phyloP scores from a whole-genome alignment of 2,797 vertebrate genomes.

The Aeoliscus strigatus region DNA sequence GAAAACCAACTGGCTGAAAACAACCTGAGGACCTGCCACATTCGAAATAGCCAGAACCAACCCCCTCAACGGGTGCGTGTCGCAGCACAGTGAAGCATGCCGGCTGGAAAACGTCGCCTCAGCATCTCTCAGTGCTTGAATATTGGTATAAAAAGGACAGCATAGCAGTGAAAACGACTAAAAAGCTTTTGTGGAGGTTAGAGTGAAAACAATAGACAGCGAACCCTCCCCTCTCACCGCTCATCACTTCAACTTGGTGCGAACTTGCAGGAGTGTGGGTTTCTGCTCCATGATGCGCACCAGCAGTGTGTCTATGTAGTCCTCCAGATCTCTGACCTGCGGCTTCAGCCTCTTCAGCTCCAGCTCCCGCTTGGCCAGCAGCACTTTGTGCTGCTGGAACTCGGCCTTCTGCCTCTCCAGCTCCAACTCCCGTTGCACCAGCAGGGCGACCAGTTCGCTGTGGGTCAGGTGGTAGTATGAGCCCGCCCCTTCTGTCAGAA shows the following conservation, averaged over 20 bases:
- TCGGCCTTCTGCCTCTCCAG: slow-evolving; percentile 80
- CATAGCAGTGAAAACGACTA: slow-evolving; percentile 74
- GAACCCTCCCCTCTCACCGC: slow-evolving; percentile 17
- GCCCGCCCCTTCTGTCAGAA: slow-evolving; percentile 78
- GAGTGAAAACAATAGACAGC: slow-evolving; percentile 34
- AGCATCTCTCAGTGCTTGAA: slow-evolving; percentile 50
- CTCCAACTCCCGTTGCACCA: slow-evolving; percentile 85
- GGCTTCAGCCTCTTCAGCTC: slow-evolving; percentile 86
- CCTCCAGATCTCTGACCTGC: slow-evolving; percentile 88
- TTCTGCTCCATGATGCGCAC: slow-evolving; percentile 98
- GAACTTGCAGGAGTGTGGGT: slow-evolving; percentile 90
- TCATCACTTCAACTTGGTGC: slow-evolving; percentile 73
- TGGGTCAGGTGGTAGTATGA: slow-evolving; percentile 94
- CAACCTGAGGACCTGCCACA: slow-evolving; percentile 68
- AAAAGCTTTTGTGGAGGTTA: slow-evolving; percentile 56
- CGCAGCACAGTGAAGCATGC: slow-evolving; percentile 60
- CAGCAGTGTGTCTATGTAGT: slow-evolving; percentile 96
- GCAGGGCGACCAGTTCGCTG: slow-evolving; percentile 86
- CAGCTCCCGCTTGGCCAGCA: slow-evolving; percentile 85
- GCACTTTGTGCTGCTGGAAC: slow-evolving; percentile 75
- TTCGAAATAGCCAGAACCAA: slow-evolving; percentile 41
- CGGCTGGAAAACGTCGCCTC: slow-evolving; percentile 42
- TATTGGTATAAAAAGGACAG: slow-evolving; percentile 70
- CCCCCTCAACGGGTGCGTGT: slow-evolving; percentile 26
- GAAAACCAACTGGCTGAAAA: slow-evolving; percentile 52